Conservation (phyloP, 2,888 invertebrate species). For the Cerceris rybyensis region DNA sequence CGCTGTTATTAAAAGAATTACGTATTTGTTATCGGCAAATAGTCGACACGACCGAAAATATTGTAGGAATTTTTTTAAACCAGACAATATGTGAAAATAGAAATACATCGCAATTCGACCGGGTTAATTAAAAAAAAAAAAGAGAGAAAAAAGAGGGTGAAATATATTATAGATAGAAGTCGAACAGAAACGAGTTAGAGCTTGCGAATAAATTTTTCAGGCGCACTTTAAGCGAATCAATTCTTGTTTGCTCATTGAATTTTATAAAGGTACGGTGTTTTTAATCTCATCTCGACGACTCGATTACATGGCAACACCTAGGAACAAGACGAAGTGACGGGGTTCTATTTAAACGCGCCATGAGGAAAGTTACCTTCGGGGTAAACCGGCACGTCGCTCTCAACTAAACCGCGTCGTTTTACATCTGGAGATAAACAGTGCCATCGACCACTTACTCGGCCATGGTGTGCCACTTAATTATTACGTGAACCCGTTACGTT, state of each 20-base stretch:
- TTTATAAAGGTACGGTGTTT: background rate
- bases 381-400: constrained; percentile 2
- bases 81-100: too few species aligned
- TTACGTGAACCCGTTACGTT: constrained; percentile 10
- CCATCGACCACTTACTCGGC: constrained; percentile 11
- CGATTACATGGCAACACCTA: background rate
- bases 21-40: too few species aligned
- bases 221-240: too few species aligned
- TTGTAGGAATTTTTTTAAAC: too few species aligned
- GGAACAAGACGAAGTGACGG: background rate
- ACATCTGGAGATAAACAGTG: constrained; percentile 30
- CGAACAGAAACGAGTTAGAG: background rate
- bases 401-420: constrained; percentile 31
- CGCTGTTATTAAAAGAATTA: too few species aligned
- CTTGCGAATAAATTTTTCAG: background rate
- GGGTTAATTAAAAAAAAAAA: too few species aligned
- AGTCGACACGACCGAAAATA: too few species aligned
- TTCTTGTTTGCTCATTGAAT: background rate
- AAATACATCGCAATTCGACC: too few species aligned
- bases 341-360: constrained; percentile 5
- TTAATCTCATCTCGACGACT: background rate
- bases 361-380: background rate
- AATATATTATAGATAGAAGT: background rate
- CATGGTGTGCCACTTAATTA: constrained; percentile 35
- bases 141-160: too few species aligned